phyloP scores from a whole-genome alignment of 2,113 vertebrate species.

The Chascanopsetta lugubris region DNA sequence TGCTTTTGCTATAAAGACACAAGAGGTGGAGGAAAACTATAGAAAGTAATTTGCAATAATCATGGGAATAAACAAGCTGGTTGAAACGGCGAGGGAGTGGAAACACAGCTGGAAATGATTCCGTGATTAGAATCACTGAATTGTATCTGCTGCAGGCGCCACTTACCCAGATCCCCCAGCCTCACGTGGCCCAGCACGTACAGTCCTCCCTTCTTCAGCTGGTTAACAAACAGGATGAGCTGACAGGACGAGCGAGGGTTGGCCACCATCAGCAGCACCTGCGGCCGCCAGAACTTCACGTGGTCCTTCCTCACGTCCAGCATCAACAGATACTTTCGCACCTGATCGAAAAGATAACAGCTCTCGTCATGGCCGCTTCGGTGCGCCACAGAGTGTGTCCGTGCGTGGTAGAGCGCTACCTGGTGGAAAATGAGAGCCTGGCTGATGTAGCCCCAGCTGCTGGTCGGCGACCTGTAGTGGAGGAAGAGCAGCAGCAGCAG shows the following conservation, averaged over 20 bases:
- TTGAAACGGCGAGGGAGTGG: background rate
- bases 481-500: conserved; percentile 86
- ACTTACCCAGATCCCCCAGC: conserved; percentile 85
- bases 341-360: conserved; percentile 56
- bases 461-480: conserved; percentile 86
- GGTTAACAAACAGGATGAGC: conserved; percentile 86
- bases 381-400: background rate
- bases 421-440: conserved; percentile 93
- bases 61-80: background rate
- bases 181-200: conserved; percentile 85
- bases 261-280: conserved; percentile 85
- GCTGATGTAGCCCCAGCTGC: conserved; percentile 93
- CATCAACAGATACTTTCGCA: conserved; percentile 86
- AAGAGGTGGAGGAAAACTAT: background rate
- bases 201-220: conserved; percentile 87
- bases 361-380: too few species aligned
- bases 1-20: background rate
- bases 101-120: background rate
- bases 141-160: conserved; percentile 18
- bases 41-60: background rate
- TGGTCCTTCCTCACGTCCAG: conserved; percentile 87
- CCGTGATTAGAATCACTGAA: conserved; percentile 54
- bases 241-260: conserved; percentile 85
- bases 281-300: conserved; percentile 88
- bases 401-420: conserved; percentile 28